Percentiles rank a stretch among this genome's conserved stretches.
Evolutionary conservation across 2,113 vertebrate species (phyloP).

Genomic region (Mystacornis crossleyi): DNA sequence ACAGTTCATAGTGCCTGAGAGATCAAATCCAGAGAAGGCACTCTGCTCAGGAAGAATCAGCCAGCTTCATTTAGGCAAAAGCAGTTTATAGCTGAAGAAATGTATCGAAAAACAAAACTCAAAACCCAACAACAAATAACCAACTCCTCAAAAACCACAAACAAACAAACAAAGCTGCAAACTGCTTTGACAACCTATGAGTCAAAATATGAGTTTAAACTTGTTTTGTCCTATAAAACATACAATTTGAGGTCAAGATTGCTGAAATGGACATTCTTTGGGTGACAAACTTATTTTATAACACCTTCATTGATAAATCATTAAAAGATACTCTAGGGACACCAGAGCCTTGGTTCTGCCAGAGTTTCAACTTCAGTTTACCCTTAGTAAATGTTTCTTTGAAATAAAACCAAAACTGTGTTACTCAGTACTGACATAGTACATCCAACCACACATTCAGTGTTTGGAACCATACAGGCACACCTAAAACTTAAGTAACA

Average conservation of each 20-base stretch:
- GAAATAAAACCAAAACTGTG: constrained; percentile 49
- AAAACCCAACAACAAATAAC: neutral
- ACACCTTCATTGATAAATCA: neutral
- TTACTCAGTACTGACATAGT: neutral
- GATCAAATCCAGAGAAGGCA: neutral
- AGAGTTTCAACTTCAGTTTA: neutral
- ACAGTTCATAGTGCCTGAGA: neutral
- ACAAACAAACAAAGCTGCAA: neutral
- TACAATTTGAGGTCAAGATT: neutral
- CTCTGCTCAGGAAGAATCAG: neutral
- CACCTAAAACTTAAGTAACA: neutral
- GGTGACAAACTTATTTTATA: neutral
- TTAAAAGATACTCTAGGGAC: neutral
- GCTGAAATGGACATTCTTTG: neutral
- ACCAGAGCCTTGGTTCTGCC: neutral
- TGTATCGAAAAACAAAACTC: neutral
- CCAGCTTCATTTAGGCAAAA: neutral
- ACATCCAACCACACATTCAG: neutral
- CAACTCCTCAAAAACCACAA: neutral
- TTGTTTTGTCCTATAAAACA: neutral
- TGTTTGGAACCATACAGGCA: neutral
- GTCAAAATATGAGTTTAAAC: neutral
- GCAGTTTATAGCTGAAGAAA: neutral
- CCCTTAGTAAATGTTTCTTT: constrained; percentile 42
- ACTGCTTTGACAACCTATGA: neutral